Evolutionary conservation across 2,797 vertebrate species (phyloP), one percentile per base, ranked within the genome.

Genomic region (Cetoscarus ocellatus): DNA sequence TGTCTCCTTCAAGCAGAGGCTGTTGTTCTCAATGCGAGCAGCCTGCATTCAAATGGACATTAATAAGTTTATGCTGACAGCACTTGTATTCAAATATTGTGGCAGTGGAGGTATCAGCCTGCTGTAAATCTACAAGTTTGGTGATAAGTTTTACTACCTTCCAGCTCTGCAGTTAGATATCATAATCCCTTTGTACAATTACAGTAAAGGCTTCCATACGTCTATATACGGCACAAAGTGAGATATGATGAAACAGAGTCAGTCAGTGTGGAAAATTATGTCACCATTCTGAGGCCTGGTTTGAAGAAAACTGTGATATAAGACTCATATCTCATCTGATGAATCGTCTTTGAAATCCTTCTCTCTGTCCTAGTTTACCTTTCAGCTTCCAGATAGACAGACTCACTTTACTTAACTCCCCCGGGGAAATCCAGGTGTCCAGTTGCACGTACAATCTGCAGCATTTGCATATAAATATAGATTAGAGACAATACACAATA

Each of bases 271-370:
- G 6, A 38, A 56, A 54, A 66, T 56, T 12, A 19, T 52, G 17
- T 38, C 10, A 27, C 34, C n/a, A 35, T 27, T 40, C 42, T 52
- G 19, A 61, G 54, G 39, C 5, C 1, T 63, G 14, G 62, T 67
- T 66, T 72, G 67, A 50, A 51, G 27, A 68, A 34, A 7, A 42
- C 8, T 47, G 39, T 35, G 19, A 73, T 50, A 27, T 42, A 67
- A 64, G 17, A 8, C n/a, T 13, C 27, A 8, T 10, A 36, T 47
- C 43, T 65, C 14, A 40, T 60, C 45, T 49, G 34, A 65, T 49
- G 7, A 73, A 55, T 19, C 49, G 34, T 60, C 27, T 71, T 18
- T 63, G 11, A 53, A 64, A 44, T 49, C 9, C 3, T 47, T 18
- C n/a, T 15, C 14, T 18, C 27, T 48, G 17, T 19, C 8, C 43